These are phyloP conservation scores for Drosophila longiperda DNA, from an alignment of 2,888 invertebrate species.

Conservation along the genomic window DNA sequence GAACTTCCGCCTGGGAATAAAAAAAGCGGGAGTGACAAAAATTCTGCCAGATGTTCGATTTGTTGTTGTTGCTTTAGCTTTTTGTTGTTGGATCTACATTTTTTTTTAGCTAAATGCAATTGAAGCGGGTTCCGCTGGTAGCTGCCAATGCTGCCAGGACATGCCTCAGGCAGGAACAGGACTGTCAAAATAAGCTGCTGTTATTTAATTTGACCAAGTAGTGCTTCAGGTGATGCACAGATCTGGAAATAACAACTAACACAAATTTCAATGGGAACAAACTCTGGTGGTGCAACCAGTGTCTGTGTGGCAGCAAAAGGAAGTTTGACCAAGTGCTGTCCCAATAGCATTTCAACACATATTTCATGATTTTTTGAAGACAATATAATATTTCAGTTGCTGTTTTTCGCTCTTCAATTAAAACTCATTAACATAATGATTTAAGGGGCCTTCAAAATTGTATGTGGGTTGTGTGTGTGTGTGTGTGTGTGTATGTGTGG, in stretches of 20 bases:
- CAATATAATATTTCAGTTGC: slow-evolving; percentile 29
- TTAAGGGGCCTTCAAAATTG: slow-evolving; percentile 52
- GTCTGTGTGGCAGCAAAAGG: not conserved
- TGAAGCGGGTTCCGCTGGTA: slow-evolving; percentile 25
- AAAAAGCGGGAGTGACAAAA: not conserved
- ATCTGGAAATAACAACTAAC: not conserved
- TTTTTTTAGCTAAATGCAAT: slow-evolving; percentile 7
- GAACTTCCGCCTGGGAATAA: slow-evolving; percentile 12
- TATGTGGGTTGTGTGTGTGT: slow-evolving; percentile 7
- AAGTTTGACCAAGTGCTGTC: not conserved
- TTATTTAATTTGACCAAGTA: not conserved
- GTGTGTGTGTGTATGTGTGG: slow-evolving; percentile 9
- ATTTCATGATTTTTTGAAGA: slow-evolving; percentile 2
- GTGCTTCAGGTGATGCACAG: not conserved
- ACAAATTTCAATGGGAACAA: not conserved
- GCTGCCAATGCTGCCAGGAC: slow-evolving; percentile 24
- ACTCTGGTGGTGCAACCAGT: not conserved
- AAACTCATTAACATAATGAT: slow-evolving; percentile 78
- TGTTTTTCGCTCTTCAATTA: slow-evolving; percentile 63
- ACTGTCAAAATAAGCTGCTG: not conserved
- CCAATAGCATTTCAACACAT: not conserved
- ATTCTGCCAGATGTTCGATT: slow-evolving; percentile 32
- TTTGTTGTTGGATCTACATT: slow-evolving; percentile 1
- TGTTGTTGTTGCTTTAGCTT: slow-evolving; percentile 1
- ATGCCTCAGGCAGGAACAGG: not conserved